Percentiles rank a stretch among this genome's conserved stretches.
These are phyloP conservation scores for Bugula neritina DNA, from an alignment of 2,888 invertebrate genomes.

Conservation along the genomic window DNA sequence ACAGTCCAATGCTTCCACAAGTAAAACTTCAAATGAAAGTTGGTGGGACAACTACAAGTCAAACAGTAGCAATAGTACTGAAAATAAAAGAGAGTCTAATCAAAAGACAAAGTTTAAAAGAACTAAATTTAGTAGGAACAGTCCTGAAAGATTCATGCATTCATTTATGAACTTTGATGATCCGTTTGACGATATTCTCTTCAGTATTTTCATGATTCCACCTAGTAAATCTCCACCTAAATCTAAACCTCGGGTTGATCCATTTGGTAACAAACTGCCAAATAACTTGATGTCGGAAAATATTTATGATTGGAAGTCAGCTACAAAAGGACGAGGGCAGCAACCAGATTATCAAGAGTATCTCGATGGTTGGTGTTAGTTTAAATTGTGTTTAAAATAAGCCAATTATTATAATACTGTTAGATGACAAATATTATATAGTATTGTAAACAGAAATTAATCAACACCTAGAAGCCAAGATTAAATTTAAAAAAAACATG, in stretches of 20 bases:
- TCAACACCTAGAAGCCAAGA: no score
- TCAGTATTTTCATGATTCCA: constrained; percentile 23
- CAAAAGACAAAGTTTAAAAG: no score
- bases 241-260: constrained; percentile 1
- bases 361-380: background rate
- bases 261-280: constrained; percentile 26
- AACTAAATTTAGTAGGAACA: no score
- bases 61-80: background rate
- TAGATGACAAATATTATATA: no score
- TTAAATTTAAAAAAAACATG: no score
- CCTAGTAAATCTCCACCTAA: background rate
- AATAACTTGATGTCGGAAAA: background rate
- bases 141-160: background rate
- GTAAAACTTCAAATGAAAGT: background rate
- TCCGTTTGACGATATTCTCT: constrained; percentile 19
- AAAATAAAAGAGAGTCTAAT: background rate
- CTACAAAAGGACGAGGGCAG: background rate
- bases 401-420: no score
- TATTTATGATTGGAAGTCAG: constrained; percentile 27
- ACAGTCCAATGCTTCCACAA: background rate
- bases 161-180: constrained; percentile 14
- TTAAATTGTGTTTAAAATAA: no score
- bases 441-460: no score
- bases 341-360: constrained; percentile 23
- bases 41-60: constrained; percentile 22